Percentiles rank a stretch among this genome's conserved stretches.
phyloP scores from a whole-genome alignment of 1,140 invertebrate species.

The Marisa cornuarietis region DNA sequence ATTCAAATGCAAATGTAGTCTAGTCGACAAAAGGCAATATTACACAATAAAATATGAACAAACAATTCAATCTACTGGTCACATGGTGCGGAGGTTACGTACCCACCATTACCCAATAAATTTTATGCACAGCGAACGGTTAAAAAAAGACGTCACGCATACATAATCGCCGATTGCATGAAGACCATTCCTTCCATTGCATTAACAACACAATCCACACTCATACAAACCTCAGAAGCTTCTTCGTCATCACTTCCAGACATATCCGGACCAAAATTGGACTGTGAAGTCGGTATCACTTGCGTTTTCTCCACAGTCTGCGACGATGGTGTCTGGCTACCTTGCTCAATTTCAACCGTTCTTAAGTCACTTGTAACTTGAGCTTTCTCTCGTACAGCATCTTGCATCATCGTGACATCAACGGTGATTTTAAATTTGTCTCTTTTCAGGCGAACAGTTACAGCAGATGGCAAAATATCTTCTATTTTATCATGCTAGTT shows the following conservation, averaged over 20 bases:
- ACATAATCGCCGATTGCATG: neutral
- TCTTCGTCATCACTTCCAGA: conserved; percentile 92
- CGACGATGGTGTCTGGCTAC: conserved; percentile 48
- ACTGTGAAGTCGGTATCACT: conserved; percentile 78
- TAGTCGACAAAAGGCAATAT: conserved; percentile 5
- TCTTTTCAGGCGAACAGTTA: conserved; percentile 25
- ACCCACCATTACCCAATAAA: neutral
- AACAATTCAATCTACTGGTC: conserved; percentile 12
- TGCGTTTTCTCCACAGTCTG: conserved; percentile 63
- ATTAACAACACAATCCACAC: neutral
- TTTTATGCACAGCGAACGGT: conserved; percentile 4
- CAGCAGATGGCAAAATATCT: conserved; percentile 33
- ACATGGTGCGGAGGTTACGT: conserved; percentile 23
- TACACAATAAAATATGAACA: neutral
- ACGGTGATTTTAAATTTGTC: conserved; percentile 26
- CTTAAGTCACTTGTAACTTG: conserved; percentile 75
- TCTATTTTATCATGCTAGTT: conserved; percentile 49
- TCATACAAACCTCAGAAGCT: conserved; percentile 82
- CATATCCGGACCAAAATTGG: conserved; percentile 86
- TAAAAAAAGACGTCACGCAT: neutral
- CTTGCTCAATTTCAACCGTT: conserved; percentile 59
- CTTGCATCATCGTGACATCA: conserved; percentile 77
- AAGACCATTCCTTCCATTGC: neutral
- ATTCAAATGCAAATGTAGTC: neutral
- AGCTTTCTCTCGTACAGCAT: conserved; percentile 79